Evolutionary conservation across 2,113 vertebrate species (phyloP), one percentile per base, ranked within the genome.

Genomic region (Merops nubicus): DNA sequence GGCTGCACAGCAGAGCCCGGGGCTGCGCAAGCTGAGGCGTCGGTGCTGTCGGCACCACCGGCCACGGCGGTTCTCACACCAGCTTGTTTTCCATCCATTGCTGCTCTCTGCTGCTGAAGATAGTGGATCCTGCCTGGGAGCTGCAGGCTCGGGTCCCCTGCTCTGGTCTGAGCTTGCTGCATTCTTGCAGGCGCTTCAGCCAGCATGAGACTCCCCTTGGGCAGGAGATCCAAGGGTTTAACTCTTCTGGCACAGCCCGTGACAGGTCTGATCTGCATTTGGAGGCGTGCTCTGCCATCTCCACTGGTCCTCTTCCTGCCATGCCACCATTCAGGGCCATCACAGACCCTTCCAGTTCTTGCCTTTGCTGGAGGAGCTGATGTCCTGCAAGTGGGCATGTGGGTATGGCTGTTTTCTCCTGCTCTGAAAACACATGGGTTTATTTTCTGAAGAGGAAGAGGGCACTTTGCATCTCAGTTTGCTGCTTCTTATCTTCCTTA

Each of bases 101-200:
- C 48, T 88, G 67, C 28, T 86, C 92, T 81, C 54, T 89, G 86
- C 76, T 74, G 16, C 68, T 42, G 6, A n/a, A 90, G 83, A 62
- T 8, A 76, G 85, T 4, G 42, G 67, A 26, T 76, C 86, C 86
- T 18, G 72, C 72, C 23, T 63, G 57, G 57, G 51, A 81, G 51
- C 83, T 47, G 73, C 1, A 4, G 8, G 40, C 11, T 6, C 9
- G 3, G 5, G 42, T 38, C 29, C 38, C 51, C 34, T 31, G 42
- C 6, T 29, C 60, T 74, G 85, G 20, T 60, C 42, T 1, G 48
- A 38, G 87, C 77, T 40, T 33, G 34, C 73, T 72, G 87, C 11
- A 0, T 89, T 84, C 73, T 13, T 85, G 65, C 65, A 57, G 70
- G 57, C 1, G 0, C 77, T 26, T 18, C 11, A 74, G 33, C 19